Percentiles rank a stretch among this genome's conserved stretches.
Evolutionary conservation across 2,888 invertebrate species (phyloP).

Genomic region (Tetragonisca angustula): DNA sequence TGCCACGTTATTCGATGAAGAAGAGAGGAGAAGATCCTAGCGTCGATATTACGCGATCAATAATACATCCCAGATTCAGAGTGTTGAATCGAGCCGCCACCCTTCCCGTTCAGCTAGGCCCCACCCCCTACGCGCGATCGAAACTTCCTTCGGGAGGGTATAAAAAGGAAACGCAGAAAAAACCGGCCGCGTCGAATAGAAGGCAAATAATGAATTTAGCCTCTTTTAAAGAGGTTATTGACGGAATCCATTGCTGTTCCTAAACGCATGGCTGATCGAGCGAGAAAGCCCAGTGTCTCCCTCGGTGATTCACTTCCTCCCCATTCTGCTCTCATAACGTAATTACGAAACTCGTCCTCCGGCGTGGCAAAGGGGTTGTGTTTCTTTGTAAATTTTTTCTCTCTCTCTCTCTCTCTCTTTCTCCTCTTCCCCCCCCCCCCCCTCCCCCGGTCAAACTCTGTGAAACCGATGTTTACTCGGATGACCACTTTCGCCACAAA

Average conservation of each 20-base stretch:
- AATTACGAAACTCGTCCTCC: slow-evolving; percentile 69
- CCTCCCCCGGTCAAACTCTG: slow-evolving; percentile 11
- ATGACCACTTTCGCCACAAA: slow-evolving; percentile 56
- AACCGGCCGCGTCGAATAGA: slow-evolving; percentile 53
- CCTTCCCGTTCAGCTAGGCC: too few species aligned
- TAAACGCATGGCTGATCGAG: slow-evolving; percentile 70
- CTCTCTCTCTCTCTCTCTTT: too few species aligned
- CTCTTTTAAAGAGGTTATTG: slow-evolving; percentile 75
- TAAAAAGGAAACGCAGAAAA: slow-evolving; percentile 52
- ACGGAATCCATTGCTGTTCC: slow-evolving; percentile 65
- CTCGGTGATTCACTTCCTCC: slow-evolving; percentile 46
- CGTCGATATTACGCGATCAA: slow-evolving; percentile 48
- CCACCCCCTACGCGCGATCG: slow-evolving; percentile 38
- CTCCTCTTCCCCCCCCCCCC: neutral
- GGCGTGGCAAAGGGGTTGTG: slow-evolving; percentile 64
- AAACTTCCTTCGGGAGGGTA: slow-evolving; percentile 55
- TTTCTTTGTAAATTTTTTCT: slow-evolving; percentile 42
- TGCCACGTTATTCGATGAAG: slow-evolving; percentile 6
- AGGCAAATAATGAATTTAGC: slow-evolving; percentile 71
- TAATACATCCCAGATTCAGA: slow-evolving; percentile 41
- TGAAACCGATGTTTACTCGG: slow-evolving; percentile 64
- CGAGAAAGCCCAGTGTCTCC: slow-evolving; percentile 52
- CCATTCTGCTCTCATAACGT: slow-evolving; percentile 60
- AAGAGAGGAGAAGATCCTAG: neutral
- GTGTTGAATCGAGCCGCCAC: slow-evolving; percentile 35